Conservation (phyloP, 2,113 vertebrate genomes). For the Syrmaticus mikado region DNA sequence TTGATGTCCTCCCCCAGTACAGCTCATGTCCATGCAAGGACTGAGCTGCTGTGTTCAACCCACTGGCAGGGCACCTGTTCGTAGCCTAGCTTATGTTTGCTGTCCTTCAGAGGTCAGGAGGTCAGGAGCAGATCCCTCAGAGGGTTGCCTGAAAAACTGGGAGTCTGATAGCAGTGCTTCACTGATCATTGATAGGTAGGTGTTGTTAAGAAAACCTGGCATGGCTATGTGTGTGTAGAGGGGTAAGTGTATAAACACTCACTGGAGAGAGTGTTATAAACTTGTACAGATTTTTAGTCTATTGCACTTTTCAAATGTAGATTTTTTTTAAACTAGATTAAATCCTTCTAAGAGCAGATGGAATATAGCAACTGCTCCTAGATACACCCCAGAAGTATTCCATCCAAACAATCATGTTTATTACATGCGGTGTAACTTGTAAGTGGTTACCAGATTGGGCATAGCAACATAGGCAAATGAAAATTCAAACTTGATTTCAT, state of each 20-base stretch:
- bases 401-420: neutral
- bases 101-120: neutral
- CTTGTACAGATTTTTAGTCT: neutral
- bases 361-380: neutral
- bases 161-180: neutral
- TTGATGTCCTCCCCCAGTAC: neutral
- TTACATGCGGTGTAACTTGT: neutral
- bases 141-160: neutral
- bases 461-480: neutral
- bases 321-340: neutral
- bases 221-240: neutral
- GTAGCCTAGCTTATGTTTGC: neutral
- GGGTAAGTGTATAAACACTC: neutral
- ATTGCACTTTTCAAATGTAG: accelerated
- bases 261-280: neutral
- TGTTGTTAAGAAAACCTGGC: neutral
- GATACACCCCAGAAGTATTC: neutral
- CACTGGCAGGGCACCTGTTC: neutral
- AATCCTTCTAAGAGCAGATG: neutral
- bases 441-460: neutral
- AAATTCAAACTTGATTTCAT: neutral
- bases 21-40: neutral
- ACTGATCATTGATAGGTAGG: neutral
- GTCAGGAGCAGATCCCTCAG: neutral
- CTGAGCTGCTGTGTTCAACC: neutral